phyloP scores from a whole-genome alignment of 2,888 invertebrate genomes.

The Cyaniris semiargus region DNA sequence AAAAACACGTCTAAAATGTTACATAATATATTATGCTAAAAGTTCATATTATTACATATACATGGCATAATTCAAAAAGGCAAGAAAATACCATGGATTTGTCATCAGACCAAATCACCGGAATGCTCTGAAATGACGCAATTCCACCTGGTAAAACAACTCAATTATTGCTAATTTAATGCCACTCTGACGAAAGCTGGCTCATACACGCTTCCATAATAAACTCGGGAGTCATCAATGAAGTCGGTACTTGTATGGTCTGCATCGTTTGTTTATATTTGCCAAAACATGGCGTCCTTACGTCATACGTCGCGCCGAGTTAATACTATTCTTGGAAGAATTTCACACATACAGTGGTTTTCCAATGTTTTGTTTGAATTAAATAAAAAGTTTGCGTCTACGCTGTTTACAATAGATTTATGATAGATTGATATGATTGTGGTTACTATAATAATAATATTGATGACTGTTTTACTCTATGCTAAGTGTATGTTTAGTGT shows the following conservation, averaged over 20 bases:
- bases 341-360: background rate
- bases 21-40: too few relatives aligned
- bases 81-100: too few relatives aligned
- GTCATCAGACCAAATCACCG: background rate
- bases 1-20: too few relatives aligned
- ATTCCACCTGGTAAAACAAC: background rate
- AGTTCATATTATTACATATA: background rate
- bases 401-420: background rate
- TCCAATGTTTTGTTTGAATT: background rate
- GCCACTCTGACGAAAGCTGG: background rate
- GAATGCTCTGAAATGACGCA: background rate
- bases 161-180: background rate
- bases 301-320: constrained; percentile 31
- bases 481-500: too few relatives aligned
- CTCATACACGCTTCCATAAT: constrained; percentile 25
- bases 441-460: too few relatives aligned
- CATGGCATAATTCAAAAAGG: too few relatives aligned
- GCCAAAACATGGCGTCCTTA: constrained; percentile 31
- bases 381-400: background rate
- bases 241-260: constrained; percentile 37
- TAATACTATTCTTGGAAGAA: constrained; percentile 30
- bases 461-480: too few relatives aligned
- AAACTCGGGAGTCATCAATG: constrained; percentile 36
- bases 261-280: constrained; percentile 40
- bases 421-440: too few relatives aligned